Conservation (phyloP, 2,113 vertebrate genomes). For the Cynocephalus volans region DNA sequence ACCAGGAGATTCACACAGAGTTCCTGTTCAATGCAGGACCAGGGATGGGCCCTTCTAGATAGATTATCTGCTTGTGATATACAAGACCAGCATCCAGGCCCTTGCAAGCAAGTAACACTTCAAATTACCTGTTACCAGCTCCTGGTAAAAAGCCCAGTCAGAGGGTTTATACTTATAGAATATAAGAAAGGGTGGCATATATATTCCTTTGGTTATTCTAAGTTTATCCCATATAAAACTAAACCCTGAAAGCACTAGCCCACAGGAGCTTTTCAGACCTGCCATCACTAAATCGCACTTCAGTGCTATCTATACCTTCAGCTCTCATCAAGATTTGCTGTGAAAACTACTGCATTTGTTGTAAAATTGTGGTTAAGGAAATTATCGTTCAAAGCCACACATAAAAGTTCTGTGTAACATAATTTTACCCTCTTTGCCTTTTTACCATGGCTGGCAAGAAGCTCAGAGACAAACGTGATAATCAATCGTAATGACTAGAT, state of each 20-base stretch:
- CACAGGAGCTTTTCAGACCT: neutral
- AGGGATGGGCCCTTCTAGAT: neutral
- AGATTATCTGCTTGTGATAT: neutral
- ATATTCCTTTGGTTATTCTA: neutral
- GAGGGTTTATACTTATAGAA: neutral
- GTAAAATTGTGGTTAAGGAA: neutral
- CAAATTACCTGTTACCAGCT: neutral
- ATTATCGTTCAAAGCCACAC: neutral
- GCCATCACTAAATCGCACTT: neutral
- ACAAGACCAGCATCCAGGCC: neutral
- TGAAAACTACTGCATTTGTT: neutral
- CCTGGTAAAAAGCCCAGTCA: neutral
- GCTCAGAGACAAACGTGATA: neutral
- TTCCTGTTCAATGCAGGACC: neutral
- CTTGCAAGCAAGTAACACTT: neutral
- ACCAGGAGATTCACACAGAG: neutral
- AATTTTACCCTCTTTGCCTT: neutral
- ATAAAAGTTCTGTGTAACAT: neutral
- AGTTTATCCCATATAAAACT: neutral
- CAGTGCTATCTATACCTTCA: neutral
- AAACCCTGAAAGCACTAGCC: neutral
- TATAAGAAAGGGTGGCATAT: neutral
- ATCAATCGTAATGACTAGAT: neutral
- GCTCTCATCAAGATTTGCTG: neutral
- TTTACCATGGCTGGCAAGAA: neutral